Evolutionary conservation across 2,888 invertebrate species (phyloP).

Genomic region (Muscina levida): DNA sequence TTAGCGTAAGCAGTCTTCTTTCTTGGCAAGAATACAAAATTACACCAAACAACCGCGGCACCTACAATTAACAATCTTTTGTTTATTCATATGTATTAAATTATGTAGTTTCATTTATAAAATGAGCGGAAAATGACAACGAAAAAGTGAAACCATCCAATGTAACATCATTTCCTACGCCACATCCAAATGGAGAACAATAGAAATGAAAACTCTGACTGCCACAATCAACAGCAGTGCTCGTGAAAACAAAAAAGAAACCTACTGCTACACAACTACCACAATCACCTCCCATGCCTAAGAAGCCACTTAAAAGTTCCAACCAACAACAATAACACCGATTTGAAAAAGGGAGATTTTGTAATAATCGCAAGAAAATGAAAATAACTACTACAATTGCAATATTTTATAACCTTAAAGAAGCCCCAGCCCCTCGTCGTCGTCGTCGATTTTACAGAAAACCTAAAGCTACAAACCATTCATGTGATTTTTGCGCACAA

Average conservation of each 20-base stretch:
- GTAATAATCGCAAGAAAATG: constrained; percentile 21
- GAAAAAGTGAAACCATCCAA: constrained; percentile 37
- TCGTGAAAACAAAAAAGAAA: constrained; percentile 2
- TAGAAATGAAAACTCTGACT: constrained; percentile 4
- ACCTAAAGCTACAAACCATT: neutral
- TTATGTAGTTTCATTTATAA: neutral
- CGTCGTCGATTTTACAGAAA: neutral
- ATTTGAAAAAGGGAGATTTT: constrained; percentile 43
- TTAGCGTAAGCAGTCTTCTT: neutral
- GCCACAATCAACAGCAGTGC: neutral
- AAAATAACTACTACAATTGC: constrained; percentile 20
- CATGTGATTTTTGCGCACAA: neutral
- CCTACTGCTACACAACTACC: too few species aligned
- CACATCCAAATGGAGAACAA: constrained; percentile 24
- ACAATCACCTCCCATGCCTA: neutral
- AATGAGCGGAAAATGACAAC: neutral
- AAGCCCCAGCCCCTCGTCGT: neutral
- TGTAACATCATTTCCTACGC: constrained; percentile 21
- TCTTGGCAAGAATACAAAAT: neutral
- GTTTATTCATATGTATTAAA: neutral
- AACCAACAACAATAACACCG: neutral
- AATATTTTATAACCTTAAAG: neutral
- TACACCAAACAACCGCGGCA: neutral
- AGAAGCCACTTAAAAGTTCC: constrained; percentile 42
- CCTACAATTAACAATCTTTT: constrained; percentile 8